Base-by-base conservation (phyloP, 2,113 vertebrate genomes). In the Cynocephalus volans region DNA sequence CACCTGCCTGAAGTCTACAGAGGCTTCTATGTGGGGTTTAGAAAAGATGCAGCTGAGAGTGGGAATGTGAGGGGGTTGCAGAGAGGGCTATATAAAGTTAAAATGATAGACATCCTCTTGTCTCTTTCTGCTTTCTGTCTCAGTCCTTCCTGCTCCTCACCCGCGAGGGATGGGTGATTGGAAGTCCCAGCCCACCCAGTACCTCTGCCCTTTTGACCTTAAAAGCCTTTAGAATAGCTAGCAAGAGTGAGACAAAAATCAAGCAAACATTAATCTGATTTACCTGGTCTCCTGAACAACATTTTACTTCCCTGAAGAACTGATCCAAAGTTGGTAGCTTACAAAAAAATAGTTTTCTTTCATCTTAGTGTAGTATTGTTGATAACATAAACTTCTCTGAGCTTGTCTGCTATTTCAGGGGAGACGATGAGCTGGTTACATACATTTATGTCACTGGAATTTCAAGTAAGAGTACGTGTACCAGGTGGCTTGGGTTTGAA, bases 161-260 rank as follows among this genome's bases (percentile, higher is more conserved):
- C 58, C 11, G 24, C 62, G 3, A 52, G 48, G 12, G 1, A 13
- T 26, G 1, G 17, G 50, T 23, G 7, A 23, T 2, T 13, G 8
- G 11, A 15, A 75, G n/a, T 48, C 41, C 19, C 19, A 26, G 21
- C 0, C 26, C 58, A 23, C 15, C 8, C 9, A 12, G 6, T 4
- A n/a, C 31, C 8, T 48, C 60, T 58, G 14, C n/a, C 18, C 50
- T 50, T 28, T 76, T 83, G 14, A 64, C 36, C 76, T 23, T 75
- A 81, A 82, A 92, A 56, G 18, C 23, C 24, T 58, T 92, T 72
- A 13, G 31, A 77, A 64, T 28, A 72, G 28, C 33, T 60, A 54
- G 76, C 23, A 88, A 77, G 80, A n/a, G 17, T n/a, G 54, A 8
- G 45, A 70, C 18, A 33, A 86, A 69, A 58, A 60, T 81, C 45